A percentile compares a stretch with the other conserved stretches of the same genome.
phyloP scores from a whole-genome alignment of 2,113 vertebrate genomes.

The Paratilapia polleni region DNA sequence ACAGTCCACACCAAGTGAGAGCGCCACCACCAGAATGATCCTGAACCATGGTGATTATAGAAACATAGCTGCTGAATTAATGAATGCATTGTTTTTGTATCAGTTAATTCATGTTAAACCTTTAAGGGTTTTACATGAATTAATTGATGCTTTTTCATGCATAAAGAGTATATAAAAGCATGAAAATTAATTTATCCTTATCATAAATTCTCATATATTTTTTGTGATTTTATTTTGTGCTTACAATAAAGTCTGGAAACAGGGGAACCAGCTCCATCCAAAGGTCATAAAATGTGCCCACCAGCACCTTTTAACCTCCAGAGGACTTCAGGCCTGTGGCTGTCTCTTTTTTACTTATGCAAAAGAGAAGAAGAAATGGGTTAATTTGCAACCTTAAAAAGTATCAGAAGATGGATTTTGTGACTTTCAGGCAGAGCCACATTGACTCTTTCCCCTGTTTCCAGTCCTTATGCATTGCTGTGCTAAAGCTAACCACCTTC shows the following conservation, averaged over 20 bases:
- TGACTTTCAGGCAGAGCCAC: background rate
- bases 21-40: no score
- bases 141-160: background rate
- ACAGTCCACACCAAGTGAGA: no score
- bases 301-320: background rate
- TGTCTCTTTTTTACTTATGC: background rate
- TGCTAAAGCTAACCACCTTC: background rate
- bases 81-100: background rate
- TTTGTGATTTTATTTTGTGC: background rate
- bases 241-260: background rate
- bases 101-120: no score
- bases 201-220: background rate
- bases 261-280: background rate
- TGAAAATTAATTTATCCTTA: background rate
- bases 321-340: background rate
- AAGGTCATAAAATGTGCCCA: background rate
- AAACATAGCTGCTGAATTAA: background rate
- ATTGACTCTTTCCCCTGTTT: background rate
- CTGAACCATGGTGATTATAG: background rate
- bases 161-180: background rate
- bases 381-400: background rate
- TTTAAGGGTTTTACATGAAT: background rate
- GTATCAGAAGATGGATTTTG: background rate
- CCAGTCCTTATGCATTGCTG: background rate
- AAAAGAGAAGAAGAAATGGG: background rate